phyloP scores from a whole-genome alignment of 2,797 vertebrate species.

The Sciurus carolinensis region DNA sequence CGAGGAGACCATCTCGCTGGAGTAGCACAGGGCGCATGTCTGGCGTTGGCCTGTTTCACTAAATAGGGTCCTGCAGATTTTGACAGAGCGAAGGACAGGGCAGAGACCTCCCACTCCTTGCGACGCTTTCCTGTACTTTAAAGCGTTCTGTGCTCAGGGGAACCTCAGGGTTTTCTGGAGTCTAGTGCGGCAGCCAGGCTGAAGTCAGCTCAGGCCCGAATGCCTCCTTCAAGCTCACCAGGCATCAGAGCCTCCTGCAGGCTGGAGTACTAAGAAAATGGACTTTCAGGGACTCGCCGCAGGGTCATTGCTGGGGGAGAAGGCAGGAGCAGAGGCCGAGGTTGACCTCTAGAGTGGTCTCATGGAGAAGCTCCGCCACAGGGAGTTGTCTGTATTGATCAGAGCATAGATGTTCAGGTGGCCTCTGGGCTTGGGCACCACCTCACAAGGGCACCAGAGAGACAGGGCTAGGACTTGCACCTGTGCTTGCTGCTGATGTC shows the following conservation, averaged over 20 bases:
- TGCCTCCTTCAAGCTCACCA: background rate
- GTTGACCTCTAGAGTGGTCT: background rate
- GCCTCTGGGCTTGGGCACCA: background rate
- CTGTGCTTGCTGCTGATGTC: background rate
- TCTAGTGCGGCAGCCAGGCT: background rate
- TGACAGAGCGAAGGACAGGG: background rate
- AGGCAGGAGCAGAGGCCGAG: background rate
- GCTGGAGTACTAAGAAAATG: background rate
- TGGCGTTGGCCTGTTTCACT: background rate
- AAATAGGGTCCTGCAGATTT: background rate
- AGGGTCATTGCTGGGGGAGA: background rate
- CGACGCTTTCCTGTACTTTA: background rate
- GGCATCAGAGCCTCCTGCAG: background rate
- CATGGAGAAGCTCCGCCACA: background rate
- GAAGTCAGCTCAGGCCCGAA: background rate
- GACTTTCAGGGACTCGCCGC: background rate
- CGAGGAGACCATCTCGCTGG: background rate
- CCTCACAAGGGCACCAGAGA: background rate
- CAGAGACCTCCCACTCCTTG: background rate
- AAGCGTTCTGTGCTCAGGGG: background rate
- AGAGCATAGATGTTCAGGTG: background rate
- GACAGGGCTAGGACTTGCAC: background rate
- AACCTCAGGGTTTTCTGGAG: background rate
- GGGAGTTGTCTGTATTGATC: background rate
- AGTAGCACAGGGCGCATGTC: fast-evolving